Evolutionary conservation across 1,140 invertebrate species (phyloP).

Genomic region (Trichonephila clavata): DNA sequence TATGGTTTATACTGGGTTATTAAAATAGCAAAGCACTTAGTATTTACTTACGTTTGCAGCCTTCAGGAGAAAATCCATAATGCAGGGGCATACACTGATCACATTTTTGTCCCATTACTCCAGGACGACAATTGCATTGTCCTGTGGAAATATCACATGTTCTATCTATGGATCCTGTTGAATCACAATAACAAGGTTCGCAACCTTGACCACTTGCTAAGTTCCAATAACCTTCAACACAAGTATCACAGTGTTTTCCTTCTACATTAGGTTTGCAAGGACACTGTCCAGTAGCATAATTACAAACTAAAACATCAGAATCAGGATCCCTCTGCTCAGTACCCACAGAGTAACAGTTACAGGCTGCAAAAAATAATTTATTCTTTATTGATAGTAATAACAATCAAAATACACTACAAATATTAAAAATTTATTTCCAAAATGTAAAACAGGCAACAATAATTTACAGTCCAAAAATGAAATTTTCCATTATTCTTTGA

Average conservation of each 20-base stretch:
- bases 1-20: too few species aligned
- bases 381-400: too few species aligned
- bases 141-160: constrained; percentile 91
- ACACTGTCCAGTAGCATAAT: constrained; percentile 90
- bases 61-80: constrained; percentile 93
- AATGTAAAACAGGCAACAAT: too few species aligned
- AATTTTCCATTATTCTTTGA: too few species aligned
- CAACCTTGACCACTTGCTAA: constrained; percentile 87
- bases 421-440: too few species aligned
- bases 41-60: constrained; percentile 84
- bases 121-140: constrained; percentile 92
- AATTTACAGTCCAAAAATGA: too few species aligned
- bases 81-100: constrained; percentile 91
- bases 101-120: constrained; percentile 91
- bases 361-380: constrained; percentile 81
- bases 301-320: constrained; percentile 90
- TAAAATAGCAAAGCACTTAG: too few species aligned
- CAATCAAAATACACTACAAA: too few species aligned
- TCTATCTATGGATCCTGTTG: constrained; percentile 90
- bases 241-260: constrained; percentile 93
- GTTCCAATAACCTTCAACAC: constrained; percentile 95
- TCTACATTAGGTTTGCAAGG: constrained; percentile 95
- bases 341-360: constrained; percentile 93
- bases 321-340: constrained; percentile 86
- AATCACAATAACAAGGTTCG: constrained; percentile 91